These are phyloP conservation scores for Aphaenogaster floridana DNA, from an alignment of 1,140 invertebrate genomes.

Conservation along the genomic window DNA sequence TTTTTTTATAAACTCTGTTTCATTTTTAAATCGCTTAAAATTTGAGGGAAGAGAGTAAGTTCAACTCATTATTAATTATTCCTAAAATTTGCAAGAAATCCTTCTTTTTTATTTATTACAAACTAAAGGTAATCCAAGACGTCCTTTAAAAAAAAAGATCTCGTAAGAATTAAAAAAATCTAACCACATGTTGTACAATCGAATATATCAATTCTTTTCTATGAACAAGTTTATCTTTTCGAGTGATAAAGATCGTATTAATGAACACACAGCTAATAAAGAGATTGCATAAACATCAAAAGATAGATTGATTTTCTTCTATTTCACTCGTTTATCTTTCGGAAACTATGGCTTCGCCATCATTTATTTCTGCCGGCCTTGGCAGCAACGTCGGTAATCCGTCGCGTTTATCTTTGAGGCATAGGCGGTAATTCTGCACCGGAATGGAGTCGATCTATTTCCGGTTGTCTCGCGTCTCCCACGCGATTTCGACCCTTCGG, in stretches of 20 bases:
- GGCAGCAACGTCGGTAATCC: conserved; percentile 56
- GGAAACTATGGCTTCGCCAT: conserved; percentile 11
- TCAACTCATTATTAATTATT: background rate
- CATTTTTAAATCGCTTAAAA: conserved; percentile 8
- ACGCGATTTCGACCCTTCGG: conserved; percentile 54
- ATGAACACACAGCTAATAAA: background rate
- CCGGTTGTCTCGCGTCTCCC: conserved; percentile 57
- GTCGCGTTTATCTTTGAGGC: conserved; percentile 58
- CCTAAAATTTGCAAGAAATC: background rate
- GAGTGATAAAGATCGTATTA: background rate
- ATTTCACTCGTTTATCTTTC: background rate
- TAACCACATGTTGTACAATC: background rate
- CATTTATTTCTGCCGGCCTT: conserved; percentile 30
- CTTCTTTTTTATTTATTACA: background rate
- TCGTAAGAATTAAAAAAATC: background rate
- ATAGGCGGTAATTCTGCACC: conserved; percentile 39
- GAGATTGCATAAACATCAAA: background rate
- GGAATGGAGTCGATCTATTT: conserved; percentile 66
- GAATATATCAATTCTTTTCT: background rate
- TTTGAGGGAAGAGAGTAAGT: background rate
- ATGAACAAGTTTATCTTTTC: background rate
- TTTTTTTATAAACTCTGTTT: background rate
- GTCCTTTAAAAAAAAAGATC: background rate
- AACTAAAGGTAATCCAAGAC: background rate
- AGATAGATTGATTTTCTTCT: conserved; percentile 42